Percentiles rank a stretch among this genome's conserved stretches.
These are phyloP conservation scores for Spodoptera litura DNA, from an alignment of 1,140 invertebrate genomes.

Conservation along the genomic window DNA sequence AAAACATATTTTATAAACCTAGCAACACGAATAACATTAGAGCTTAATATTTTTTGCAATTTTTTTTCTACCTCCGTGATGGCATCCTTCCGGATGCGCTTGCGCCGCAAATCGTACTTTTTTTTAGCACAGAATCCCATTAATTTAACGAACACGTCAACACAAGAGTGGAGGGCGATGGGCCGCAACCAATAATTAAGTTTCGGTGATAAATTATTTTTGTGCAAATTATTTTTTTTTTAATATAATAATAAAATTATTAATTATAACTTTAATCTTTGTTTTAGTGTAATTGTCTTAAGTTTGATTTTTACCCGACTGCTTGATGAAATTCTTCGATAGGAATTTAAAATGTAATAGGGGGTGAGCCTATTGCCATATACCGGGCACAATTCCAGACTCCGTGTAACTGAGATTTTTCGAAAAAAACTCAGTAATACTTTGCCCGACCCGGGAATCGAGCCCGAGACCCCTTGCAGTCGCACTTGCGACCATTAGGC, in stretches of 20 bases:
- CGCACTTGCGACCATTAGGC: no score
- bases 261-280: background rate
- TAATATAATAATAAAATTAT: no score
- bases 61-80: conserved; percentile 45
- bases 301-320: no score
- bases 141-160: conserved; percentile 73
- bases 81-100: conserved; percentile 59
- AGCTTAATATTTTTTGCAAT: conserved; percentile 9
- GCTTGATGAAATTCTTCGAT: no score
- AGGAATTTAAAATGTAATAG: no score
- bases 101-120: conserved; percentile 64
- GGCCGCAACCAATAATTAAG: conserved; percentile 56
- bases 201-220: conserved; percentile 57
- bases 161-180: conserved; percentile 67
- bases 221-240: conserved; percentile 25
- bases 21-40: background rate
- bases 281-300: background rate
- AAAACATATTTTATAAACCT: no score
- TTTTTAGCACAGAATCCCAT: conserved; percentile 62
- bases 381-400: no score
- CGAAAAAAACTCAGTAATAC: no score
- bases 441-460: no score
- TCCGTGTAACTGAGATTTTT: no score
- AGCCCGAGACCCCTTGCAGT: no score
- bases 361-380: no score